A percentile compares a stretch with the other conserved stretches of the same genome.
Conservation (phyloP, 2,888 invertebrate genomes). For the Eumacrocentrus americanus region DNA sequence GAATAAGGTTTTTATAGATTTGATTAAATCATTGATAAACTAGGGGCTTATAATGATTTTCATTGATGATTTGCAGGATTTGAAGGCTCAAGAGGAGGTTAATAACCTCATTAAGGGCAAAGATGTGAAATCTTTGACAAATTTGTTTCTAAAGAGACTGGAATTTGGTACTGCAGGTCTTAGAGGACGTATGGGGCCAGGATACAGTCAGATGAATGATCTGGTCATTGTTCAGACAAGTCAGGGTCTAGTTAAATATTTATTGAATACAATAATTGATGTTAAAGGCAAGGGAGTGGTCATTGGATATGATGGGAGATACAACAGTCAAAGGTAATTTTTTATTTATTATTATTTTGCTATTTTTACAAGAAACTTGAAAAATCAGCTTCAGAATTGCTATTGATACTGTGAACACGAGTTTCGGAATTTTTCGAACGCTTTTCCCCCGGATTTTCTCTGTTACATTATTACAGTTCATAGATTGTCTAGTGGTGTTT, state of each 20-base stretch:
- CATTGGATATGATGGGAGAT: conserved; percentile 90
- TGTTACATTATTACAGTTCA: neutral
- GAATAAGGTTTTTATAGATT: conserved; percentile 72
- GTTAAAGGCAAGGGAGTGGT: conserved; percentile 75
- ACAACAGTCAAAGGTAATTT: conserved; percentile 84
- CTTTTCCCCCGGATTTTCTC: neutral
- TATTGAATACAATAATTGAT: conserved; percentile 68
- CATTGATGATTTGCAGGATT: conserved; percentile 64
- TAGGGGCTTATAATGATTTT: conserved; percentile 22
- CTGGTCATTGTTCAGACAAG: conserved; percentile 93
- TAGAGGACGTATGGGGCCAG: conserved; percentile 90
- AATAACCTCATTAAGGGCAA: conserved; percentile 65
- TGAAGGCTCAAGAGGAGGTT: conserved; percentile 70
- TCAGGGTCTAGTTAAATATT: conserved; percentile 84
- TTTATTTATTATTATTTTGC: too few relatives aligned
- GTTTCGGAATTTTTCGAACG: too few relatives aligned
- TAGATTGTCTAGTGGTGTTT: neutral
- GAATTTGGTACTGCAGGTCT: conserved; percentile 94
- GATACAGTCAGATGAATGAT: conserved; percentile 94
- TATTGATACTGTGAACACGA: neutral
- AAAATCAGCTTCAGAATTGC: neutral
- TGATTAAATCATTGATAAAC: conserved; percentile 22
- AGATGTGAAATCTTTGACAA: conserved; percentile 67
- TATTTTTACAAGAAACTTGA: neutral
- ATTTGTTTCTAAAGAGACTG: conserved; percentile 74